phyloP scores from a whole-genome alignment of 2,888 invertebrate genomes.

The Scaptomyza tumidula region DNA sequence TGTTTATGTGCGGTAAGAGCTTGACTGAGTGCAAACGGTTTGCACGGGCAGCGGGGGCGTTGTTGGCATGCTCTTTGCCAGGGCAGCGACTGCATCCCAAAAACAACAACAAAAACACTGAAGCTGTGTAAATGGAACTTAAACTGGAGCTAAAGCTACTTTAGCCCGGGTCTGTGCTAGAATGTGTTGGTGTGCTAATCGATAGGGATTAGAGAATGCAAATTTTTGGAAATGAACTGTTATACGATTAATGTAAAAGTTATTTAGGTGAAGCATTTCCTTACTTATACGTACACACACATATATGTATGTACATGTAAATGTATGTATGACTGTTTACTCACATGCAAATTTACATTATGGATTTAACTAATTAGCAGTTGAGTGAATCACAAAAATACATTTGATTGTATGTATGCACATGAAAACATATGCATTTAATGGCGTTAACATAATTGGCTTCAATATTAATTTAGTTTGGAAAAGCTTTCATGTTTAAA shows the following conservation, averaged over 20 bases:
- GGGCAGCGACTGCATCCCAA: slow-evolving; percentile 36
- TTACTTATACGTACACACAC: too few relatives aligned
- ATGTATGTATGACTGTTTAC: too few relatives aligned
- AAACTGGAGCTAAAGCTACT: slow-evolving; percentile 6
- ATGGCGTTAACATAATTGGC: background rate
- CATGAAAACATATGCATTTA: too few relatives aligned
- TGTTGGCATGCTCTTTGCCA: slow-evolving; percentile 37
- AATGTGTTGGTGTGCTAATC: slow-evolving; percentile 43
- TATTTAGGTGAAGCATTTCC: too few relatives aligned
- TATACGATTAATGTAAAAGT: too few relatives aligned
- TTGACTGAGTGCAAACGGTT: slow-evolving; percentile 36
- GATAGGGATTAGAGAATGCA: slow-evolving; percentile 30
- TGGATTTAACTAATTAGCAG: slow-evolving; percentile 5
- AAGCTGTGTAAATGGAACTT: slow-evolving; percentile 4
- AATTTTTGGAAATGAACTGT: slow-evolving; percentile 4
- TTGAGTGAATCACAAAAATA: slow-evolving; percentile 11
- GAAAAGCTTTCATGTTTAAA: background rate
- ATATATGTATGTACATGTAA: background rate
- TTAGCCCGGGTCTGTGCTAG: background rate
- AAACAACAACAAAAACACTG: background rate
- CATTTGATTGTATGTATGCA: too few relatives aligned
- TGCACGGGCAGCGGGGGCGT: slow-evolving; percentile 37
- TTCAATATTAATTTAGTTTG: background rate
- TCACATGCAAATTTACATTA: background rate
- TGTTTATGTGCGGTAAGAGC: slow-evolving; percentile 24